Evolutionary conservation across 2,888 invertebrate species (phyloP).

Genomic region (Scaptomyza caliginosa): DNA sequence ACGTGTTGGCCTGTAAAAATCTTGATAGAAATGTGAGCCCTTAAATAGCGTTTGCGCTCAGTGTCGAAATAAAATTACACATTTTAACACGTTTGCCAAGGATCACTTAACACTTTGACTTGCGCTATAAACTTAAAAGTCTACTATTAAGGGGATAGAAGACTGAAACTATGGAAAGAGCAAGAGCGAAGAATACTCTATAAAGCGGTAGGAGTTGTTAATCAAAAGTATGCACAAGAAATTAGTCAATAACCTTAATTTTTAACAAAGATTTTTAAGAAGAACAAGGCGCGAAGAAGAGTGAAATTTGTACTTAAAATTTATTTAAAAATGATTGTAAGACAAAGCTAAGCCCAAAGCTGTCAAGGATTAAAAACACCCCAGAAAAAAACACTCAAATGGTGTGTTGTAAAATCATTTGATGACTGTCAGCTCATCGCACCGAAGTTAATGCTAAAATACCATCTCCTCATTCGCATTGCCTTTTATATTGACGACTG

Average conservation of each 20-base stretch:
- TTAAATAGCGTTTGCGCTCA: conserved; percentile 16
- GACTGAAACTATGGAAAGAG: neutral
- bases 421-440: conserved; percentile 29
- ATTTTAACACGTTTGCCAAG: conserved; percentile 68
- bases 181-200: neutral
- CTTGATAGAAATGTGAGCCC: conserved; percentile 21
- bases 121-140: conserved; percentile 42
- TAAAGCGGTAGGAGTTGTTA: no score
- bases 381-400: neutral
- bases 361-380: neutral
- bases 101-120: conserved; percentile 59
- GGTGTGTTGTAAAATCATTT: conserved; percentile 16
- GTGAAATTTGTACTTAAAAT: no score
- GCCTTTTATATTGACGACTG: conserved; percentile 49
- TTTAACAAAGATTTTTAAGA: no score
- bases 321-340: neutral
- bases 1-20: conserved; percentile 44
- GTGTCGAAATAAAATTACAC: conserved; percentile 67
- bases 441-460: conserved; percentile 47
- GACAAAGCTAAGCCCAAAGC: neutral
- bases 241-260: neutral
- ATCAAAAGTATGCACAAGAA: neutral
- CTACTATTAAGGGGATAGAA: neutral
- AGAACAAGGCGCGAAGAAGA: no score
- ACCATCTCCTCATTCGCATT: conserved; percentile 48